A percentile compares a stretch with the other conserved stretches of the same genome.
Conservation (phyloP, 2,113 vertebrate genomes). For the Echinops telfairi region DNA sequence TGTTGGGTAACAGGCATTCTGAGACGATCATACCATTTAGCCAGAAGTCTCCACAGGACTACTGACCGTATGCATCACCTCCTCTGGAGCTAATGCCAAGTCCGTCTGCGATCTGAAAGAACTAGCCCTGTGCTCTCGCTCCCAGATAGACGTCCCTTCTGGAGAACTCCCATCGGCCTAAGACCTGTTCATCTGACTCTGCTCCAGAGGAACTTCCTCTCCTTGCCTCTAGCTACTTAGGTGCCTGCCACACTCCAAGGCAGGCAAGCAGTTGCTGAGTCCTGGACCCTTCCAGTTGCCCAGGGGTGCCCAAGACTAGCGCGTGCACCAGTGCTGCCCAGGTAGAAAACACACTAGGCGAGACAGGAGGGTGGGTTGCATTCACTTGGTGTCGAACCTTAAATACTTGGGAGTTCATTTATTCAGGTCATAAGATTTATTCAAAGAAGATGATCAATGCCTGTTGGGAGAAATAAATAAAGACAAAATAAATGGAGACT, state of each 20-base stretch:
- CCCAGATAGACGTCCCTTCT: neutral
- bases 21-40: neutral
- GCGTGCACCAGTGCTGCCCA: neutral
- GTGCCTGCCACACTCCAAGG: neutral
- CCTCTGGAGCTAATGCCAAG: neutral
- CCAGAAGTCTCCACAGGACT: neutral
- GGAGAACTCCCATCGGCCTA: neutral
- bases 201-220: neutral
- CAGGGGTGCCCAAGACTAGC: too few relatives aligned
- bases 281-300: too few relatives aligned
- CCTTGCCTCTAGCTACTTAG: neutral
- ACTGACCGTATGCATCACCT: neutral
- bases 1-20: neutral
- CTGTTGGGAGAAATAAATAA: constrained; percentile 5
- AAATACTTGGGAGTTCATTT: neutral
- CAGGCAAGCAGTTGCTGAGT: neutral
- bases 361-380: neutral
- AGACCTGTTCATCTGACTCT: neutral
- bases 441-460: constrained; percentile 16
- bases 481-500: constrained; percentile 21
- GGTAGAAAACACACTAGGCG: neutral
- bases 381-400: neutral
- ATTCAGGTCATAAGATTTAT: constrained; percentile 20
- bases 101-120: too few relatives aligned
- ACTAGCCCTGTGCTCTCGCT: neutral